A percentile compares a stretch with the other conserved stretches of the same genome.
phyloP scores from a whole-genome alignment of 1,140 invertebrate genomes.

The Ceratina australensis region DNA sequence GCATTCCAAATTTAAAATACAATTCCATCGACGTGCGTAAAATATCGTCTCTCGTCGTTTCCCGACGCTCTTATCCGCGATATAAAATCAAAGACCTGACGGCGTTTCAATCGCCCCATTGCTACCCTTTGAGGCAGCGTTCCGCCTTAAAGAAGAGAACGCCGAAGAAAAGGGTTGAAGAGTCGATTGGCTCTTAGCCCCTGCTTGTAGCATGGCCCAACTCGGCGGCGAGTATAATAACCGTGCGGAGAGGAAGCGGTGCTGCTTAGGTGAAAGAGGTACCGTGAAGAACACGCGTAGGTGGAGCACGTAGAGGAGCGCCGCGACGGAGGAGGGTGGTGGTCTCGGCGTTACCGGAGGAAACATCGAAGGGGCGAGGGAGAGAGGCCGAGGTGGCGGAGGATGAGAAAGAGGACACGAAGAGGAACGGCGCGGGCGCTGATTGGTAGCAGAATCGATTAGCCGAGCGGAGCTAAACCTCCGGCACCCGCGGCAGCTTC shows the following conservation, averaged over 20 bases:
- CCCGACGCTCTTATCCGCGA: not conserved
- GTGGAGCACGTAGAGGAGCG: not conserved
- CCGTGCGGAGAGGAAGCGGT: constrained; percentile 13
- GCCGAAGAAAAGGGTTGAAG: constrained; percentile 24
- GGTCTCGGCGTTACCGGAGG: not conserved
- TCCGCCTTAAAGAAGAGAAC: constrained; percentile 8
- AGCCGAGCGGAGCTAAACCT: constrained; percentile 72
- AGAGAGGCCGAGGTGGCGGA: constrained; percentile 7
- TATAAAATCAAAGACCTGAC: not conserved
- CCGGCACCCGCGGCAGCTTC: constrained; percentile 69
- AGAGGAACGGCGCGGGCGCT: constrained; percentile 65
- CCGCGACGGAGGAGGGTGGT: not conserved
- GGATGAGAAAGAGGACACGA: constrained; percentile 43
- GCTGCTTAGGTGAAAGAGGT: constrained; percentile 35
- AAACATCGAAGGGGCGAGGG: not conserved
- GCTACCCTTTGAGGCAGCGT: not conserved
- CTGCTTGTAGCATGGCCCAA: not conserved
- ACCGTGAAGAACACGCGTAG: constrained; percentile 17
- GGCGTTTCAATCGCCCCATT: not conserved
- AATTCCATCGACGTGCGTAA: no score
- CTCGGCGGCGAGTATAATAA: constrained; percentile 17
- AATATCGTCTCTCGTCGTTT: not conserved
- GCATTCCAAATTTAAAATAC: no score
- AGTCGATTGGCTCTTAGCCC: constrained; percentile 31
- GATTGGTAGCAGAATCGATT: constrained; percentile 77